Evolutionary conservation across 2,113 vertebrate genomes (phyloP), one percentile per base, ranked within the genome.

Genomic region (human (Homo sapiens)): DNA sequence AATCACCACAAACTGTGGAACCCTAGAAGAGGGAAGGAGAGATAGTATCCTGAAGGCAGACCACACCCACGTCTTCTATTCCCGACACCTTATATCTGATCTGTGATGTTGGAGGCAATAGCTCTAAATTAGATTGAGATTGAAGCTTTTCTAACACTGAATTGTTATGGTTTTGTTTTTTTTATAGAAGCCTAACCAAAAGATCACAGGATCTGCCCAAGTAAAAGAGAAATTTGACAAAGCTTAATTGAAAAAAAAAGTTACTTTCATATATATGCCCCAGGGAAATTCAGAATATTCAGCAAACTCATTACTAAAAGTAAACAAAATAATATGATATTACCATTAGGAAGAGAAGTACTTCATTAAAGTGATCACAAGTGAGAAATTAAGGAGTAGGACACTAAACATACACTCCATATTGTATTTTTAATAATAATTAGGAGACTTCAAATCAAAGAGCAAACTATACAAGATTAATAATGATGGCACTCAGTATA

Each of bases 221-320:
- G 17, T 5, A 84, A 73, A 97, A 72, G 59, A 32, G 81, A 92
- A 87, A 95, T 72, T 90, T 94, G 82, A 84, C 66, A 94, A 85
- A 72, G 5, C 8, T 85, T 76, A 81, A 83, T 11, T 72, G 38
- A 79, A 25, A 30, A 48, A 40, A 84, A 40, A 89, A 78, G 11
- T 83, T 88, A 73, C 25, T 87, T 93, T 82, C 8, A 68, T 45
- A 18, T 72, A 18, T 48, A 83, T 13, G 17, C 52, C 40, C 32
- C 48, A 79, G 68, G 59, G 32, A 96, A 76, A 68, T 93, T 85
- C 38, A 86, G 40, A 94, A 43, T 82, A 66, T 25, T 80, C 50
- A 61, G 27, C 76, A 83, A 88, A 80, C 22, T 83, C 45, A 55
- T 61, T 86, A 59, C 35, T 81, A 75, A 91, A 88, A 91, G 59